Base-by-base conservation (phyloP, 1,140 invertebrate genomes). In the Ridgeia piscesae region DNA sequence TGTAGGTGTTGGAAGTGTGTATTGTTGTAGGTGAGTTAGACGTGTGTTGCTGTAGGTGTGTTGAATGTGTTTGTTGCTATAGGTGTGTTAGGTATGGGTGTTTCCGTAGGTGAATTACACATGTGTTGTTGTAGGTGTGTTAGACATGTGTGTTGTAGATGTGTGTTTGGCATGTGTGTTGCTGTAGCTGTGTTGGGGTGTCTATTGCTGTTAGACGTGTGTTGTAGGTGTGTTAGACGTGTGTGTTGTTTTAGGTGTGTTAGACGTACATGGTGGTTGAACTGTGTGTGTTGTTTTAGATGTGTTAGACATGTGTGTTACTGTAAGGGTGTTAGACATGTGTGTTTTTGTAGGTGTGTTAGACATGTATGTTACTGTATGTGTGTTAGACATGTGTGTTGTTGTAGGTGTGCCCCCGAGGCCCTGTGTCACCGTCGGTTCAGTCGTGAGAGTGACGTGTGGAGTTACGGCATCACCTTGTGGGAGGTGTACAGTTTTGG, bases 401-500 rank as follows among this genome's bases (percentile, higher is more conserved):
- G 42, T n/a, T 48, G 14, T 88, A 93, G 92, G 92, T 89, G 77
- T 50, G 92, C 93, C 1, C 93, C 93, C 21, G 89, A 93, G 33
- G 27, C 35, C 14, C 58, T 93, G 21, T 27, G 34, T 6, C 14
- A 92, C 21, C 33, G 58, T 21, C 91, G 35, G 50, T 93, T 92
- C 92, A 93, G 88, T 34, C 50, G 48, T 31, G 92, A 92, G 89
- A 91, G 88, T 14, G 93, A 93, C 34, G 92, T 93, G 0, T 93
- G 93, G 93, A 93, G 93, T 58, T 93, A 42, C 48, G 93, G 92
- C 6, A 88, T 93, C 34, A 92, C 92, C 0, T 2, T 92, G 9
- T 93, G 93, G 93, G 93, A 93, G 35, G 91, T 93, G 9, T 92
- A 89, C 33, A 91, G 50, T 14, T 92, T 88, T 42, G 93, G 93